Conservation (phyloP, 2,888 invertebrate species). For the Hipparchia sbordonii region DNA sequence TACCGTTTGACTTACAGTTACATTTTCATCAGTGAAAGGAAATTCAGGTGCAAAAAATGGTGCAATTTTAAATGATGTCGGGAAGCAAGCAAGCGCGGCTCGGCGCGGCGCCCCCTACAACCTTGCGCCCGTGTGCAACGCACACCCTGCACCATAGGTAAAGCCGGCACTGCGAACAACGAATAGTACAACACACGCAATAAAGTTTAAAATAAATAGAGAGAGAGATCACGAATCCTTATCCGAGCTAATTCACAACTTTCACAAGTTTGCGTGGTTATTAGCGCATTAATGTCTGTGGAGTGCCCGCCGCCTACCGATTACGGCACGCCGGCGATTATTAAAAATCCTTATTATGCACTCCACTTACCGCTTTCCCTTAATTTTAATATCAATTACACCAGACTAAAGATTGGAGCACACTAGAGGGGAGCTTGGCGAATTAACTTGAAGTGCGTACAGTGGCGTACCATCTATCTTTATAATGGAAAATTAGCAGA, state of each 20-base stretch:
- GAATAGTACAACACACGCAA: too few relatives aligned
- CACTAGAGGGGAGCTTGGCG: slow-evolving; percentile 32
- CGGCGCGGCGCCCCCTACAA: too few relatives aligned
- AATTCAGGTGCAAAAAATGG: too few relatives aligned
- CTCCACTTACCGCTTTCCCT: slow-evolving; percentile 26
- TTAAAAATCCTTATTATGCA: slow-evolving; percentile 27
- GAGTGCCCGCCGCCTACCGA: not conserved
- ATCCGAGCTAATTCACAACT: slow-evolving; percentile 19
- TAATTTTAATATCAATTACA: slow-evolving; percentile 27
- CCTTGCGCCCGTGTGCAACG: too few relatives aligned
- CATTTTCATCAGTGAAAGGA: too few relatives aligned
- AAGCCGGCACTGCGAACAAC: too few relatives aligned
- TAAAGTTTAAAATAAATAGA: too few relatives aligned
- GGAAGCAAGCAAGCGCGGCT: too few relatives aligned
- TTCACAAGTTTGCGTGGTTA: slow-evolving; percentile 17
- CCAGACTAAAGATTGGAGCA: slow-evolving; percentile 36
- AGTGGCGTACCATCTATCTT: slow-evolving; percentile 2
- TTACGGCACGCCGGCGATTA: slow-evolving; percentile 14
- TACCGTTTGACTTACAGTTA: too few relatives aligned
- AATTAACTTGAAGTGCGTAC: slow-evolving; percentile 34
- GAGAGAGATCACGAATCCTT: slow-evolving; percentile 1
- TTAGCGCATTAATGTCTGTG: slow-evolving; percentile 18
- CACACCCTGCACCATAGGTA: too few relatives aligned
- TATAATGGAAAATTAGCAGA: not conserved
- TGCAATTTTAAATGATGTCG: too few relatives aligned